Evolutionary conservation across 2,797 vertebrate genomes (phyloP).

Genomic region (Scolopax bukidnonensis): DNA sequence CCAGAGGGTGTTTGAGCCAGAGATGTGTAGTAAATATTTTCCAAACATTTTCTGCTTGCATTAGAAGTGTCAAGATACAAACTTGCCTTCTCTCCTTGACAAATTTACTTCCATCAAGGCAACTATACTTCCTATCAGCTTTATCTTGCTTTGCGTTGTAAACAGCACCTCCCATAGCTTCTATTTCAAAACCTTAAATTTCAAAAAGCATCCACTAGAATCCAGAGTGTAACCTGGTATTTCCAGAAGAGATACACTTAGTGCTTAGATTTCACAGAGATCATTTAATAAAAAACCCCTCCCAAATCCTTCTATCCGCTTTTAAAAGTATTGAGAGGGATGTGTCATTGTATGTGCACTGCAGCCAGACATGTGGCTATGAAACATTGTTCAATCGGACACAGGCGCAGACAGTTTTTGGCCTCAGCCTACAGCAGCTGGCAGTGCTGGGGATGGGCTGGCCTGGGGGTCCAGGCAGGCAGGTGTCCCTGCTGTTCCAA

Average conservation of each 20-base stretch:
- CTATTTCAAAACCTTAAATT: neutral
- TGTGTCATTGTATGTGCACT: rapidly evolving
- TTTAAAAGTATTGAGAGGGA: neutral
- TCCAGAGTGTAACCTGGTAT: neutral
- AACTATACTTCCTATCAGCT: neutral
- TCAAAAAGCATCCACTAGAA: neutral
- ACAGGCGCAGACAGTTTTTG: neutral
- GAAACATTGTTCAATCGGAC: neutral
- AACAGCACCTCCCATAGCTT: neutral
- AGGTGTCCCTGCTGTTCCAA: neutral
- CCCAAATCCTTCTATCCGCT: neutral
- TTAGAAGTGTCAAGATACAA: neutral
- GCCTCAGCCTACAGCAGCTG: neutral
- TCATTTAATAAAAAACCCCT: neutral
- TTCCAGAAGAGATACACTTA: neutral
- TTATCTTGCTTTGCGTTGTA: neutral
- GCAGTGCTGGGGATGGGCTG: neutral
- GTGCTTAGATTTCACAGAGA: neutral
- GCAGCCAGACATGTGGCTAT: neutral
- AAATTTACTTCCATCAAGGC: neutral
- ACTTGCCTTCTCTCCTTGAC: neutral
- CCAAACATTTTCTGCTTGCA: neutral
- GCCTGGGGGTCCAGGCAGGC: rapidly evolving
- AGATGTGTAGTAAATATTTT: neutral
- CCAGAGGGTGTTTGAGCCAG: neutral